Base-by-base conservation (phyloP, 1,140 invertebrate genomes). In the Drosophila repletoides region DNA sequence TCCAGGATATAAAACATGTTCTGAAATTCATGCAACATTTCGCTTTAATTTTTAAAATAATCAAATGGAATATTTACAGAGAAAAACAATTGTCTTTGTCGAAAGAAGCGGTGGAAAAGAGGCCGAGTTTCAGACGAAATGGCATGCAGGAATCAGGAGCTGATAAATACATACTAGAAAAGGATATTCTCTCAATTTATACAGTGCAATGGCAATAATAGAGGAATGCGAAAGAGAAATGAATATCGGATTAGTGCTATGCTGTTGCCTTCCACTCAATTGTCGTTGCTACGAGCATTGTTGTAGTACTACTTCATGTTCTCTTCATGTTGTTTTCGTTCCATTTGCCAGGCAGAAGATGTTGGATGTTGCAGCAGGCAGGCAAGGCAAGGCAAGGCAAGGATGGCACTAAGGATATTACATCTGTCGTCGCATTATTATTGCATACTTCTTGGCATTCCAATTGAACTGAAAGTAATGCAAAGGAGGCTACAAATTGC, bases 141-240 rank as follows among this genome's bases (percentile, higher is more conserved):
- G 10, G n/a, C 22, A 52, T 21, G 6, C 9, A 0, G 7, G 36
- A 52, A 31, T 10, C n/a, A n/a, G n/a, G n/a, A 24, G 1, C 3
- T 33, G 9, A 41, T 26, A 52, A 61, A 41, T 60, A 22, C 29
- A 45, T 24, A 6, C 10, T 2, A 45, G 28, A 2, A n/a, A n/a
- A n/a, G n/a, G n/a, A n/a, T n/a, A 26, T 66, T 14, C 34, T 66
- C 17, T 43, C 53, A 59, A 59, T 59, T 66, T 66, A 48, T 66
- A 36, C 21, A 21, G 15, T 21, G 26, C 33, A 59, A 51, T n/a
- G 40, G 7, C 40, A 55, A 51, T 15, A 28, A 40, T 24, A 19
- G 19, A 9, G 17, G 38, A 41, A 22, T 41, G 38, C 5, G 19
- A 17, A 22, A 17, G 15, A 33, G 46, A 60, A 61, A 67, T 67